These are phyloP conservation scores for Staurois parvus DNA, from an alignment of 2,797 vertebrate genomes.

Conservation along the genomic window DNA sequence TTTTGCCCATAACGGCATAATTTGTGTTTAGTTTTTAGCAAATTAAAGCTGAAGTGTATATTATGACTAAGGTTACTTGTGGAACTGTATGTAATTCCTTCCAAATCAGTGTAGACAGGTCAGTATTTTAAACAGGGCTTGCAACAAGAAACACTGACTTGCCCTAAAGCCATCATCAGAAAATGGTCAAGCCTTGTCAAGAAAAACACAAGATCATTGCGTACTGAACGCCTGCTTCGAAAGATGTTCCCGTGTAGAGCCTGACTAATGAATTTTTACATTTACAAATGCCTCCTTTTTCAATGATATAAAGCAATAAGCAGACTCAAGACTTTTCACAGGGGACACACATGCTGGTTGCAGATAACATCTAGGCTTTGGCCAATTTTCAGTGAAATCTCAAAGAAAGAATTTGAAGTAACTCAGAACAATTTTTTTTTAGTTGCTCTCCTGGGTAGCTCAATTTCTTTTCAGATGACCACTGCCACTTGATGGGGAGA, in stretches of 20 bases:
- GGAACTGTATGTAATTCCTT: slow-evolving; percentile 31
- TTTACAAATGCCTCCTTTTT: too few relatives aligned
- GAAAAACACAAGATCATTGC: slow-evolving; percentile 21
- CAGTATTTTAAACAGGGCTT: slow-evolving; percentile 42
- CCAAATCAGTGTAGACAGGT: slow-evolving; percentile 54
- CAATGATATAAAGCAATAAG: too few relatives aligned
- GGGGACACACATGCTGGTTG: too few relatives aligned
- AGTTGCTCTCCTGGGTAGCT: too few relatives aligned
- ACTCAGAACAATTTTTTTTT: too few relatives aligned
- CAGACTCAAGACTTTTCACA: too few relatives aligned
- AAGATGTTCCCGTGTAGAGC: slow-evolving; percentile 8
- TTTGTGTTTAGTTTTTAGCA: slow-evolving; percentile 52
- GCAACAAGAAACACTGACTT: slow-evolving; percentile 43
- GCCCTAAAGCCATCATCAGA: slow-evolving; percentile 42
- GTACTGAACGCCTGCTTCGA: not conserved
- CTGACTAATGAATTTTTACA: not conserved
- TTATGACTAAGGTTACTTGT: slow-evolving; percentile 41
- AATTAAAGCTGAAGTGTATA: slow-evolving; percentile 56
- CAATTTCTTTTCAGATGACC: too few relatives aligned
- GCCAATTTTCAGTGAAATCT: too few relatives aligned
- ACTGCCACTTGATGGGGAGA: too few relatives aligned
- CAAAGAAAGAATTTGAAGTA: too few relatives aligned
- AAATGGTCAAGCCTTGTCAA: slow-evolving; percentile 46
- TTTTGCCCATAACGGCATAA: slow-evolving; percentile 33
- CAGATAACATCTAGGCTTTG: too few relatives aligned